Base-by-base conservation (phyloP, 2,888 invertebrate species). In the Drosophila flavopinicola region DNA sequence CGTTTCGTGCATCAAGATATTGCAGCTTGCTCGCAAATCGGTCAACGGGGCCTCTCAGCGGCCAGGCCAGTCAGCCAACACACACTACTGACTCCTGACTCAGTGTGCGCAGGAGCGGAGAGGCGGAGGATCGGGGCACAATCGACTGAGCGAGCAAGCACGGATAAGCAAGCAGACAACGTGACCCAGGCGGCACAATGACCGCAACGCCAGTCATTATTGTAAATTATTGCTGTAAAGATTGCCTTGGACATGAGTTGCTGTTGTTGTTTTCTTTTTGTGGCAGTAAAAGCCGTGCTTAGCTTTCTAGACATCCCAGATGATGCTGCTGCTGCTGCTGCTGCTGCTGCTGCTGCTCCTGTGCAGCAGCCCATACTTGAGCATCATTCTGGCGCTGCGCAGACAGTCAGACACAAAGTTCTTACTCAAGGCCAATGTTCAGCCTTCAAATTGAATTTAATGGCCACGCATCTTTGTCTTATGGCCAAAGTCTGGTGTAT, bases 401-500 rank as follows among this genome's bases (percentile, higher is more conserved):
- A 29, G 32, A 44, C 10, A 37, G 41, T 33, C 52, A 49, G 47
- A 47, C 58, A 70, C 35, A 47, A 64, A 65, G 63, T 65, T 68
- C 53, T 45, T 56, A 49, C 75, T 78, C 83, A 83, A 83, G 83
- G 83, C 83, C 83, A 83, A 72, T 76, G 79, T 71, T 87, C 74
- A 87, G 83, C 83, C 83, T 83, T 83, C 83, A 85, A 85, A 87
- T 87, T 85, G 83, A 85, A 85, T 87, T 83, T 85, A 83, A 87
- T 83, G 79, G 83, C 82, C 65, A 72, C 71, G 75, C 86, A 87
- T 75, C 84, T 79, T 77, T 83, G 77, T 78, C 75, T 77, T 85
- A 70, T 85, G 75, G 48, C 79, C 77, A 88, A 78, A 85, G 85
- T 66, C 70, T 66, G 70, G 80, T 67, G 54, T 85, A 85, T 88